Percentiles rank a stretch among this genome's conserved stretches.
phyloP scores from a whole-genome alignment of 2,888 invertebrate genomes.

The Hetaerina titia region DNA sequence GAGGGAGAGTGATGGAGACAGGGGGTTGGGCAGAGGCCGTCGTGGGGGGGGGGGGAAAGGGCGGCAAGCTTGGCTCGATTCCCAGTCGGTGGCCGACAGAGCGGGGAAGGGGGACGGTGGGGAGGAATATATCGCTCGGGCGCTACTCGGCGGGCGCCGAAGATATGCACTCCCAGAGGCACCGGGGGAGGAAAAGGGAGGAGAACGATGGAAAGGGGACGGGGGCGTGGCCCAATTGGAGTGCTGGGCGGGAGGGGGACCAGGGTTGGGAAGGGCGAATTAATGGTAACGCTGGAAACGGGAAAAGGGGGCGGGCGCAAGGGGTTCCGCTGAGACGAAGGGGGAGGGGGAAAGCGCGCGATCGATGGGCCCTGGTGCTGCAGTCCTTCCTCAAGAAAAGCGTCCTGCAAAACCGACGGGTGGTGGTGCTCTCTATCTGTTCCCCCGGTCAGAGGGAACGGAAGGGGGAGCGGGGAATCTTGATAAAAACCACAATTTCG shows the following conservation, averaged over 20 bases:
- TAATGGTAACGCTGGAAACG: neutral
- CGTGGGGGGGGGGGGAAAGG: neutral
- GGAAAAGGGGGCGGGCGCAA: neutral
- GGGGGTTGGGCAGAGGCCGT: neutral
- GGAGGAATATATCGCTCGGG: neutral
- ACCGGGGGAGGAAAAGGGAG: neutral
- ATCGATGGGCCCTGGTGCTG: neutral
- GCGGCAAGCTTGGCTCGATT: neutral
- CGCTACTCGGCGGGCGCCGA: neutral
- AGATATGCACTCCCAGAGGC: neutral
- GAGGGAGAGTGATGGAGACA: neutral
- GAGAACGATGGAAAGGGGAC: neutral
- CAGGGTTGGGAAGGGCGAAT: neutral
- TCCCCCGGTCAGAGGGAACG: neutral
- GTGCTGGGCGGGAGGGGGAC: neutral
- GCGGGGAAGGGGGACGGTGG: neutral
- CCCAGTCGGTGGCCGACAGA: slow-evolving; percentile 8
- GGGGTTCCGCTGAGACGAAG: neutral
- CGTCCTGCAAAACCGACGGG: neutral
- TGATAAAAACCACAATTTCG: neutral
- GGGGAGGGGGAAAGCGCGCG: neutral
- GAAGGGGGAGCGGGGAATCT: neutral
- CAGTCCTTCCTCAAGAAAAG: slow-evolving; percentile 35
- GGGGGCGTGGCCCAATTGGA: neutral
- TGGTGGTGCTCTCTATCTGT: neutral